Evolutionary conservation across 92 coral and sea anemone species (phyloP), one percentile per base, ranked within the genome.

Genomic region (Heteractis magnifica): DNA sequence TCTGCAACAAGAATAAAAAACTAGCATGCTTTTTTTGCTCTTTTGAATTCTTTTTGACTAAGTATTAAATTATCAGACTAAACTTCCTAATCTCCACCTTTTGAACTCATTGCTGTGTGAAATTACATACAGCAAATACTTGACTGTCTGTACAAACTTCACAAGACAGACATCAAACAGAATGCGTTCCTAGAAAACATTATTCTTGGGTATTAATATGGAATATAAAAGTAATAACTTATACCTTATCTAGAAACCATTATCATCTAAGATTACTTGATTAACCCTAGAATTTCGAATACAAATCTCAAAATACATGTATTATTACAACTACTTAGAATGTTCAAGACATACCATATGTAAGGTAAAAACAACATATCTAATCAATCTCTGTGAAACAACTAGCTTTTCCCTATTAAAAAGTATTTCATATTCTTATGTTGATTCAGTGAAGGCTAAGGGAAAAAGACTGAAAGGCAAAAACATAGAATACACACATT

Each of bases 111-210:
- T 20, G 23, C 49, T 7, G 73, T 23, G 16, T 68, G 23, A 8
- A 8, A 68, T 68, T 68, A 26, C 73, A 68, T 65, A n/a, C 73
- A 68, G 12, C 2, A 26, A 21, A 68, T 65, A 10, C 73, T 9
- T 10, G 73, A 26, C 73, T n/a, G 73, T 68, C 73, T 68, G 50
- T 68, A 68, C 20, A 20, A 68, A 68, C 73, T 23, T 23, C 73
- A 68, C 49, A 10, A 68, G 50, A 68, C 73, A 68, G 73, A 68
- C 14, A 68, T 68, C 49, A 68, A 68, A 21, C 49, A 23, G 11
- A 53, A 53, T 8, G 5, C 10, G 26, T 65, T 59, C 20, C 8
- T 65, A 20, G 21, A 9, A 68, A 68, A 68, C 73, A 68, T 21
- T 21, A 21, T 12, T 68, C 16, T 11, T 68, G 49, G 58, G 73